These are phyloP conservation scores for Aptenodytes forsteri DNA, from an alignment of 2,113 vertebrate genomes.

Conservation along the genomic window DNA sequence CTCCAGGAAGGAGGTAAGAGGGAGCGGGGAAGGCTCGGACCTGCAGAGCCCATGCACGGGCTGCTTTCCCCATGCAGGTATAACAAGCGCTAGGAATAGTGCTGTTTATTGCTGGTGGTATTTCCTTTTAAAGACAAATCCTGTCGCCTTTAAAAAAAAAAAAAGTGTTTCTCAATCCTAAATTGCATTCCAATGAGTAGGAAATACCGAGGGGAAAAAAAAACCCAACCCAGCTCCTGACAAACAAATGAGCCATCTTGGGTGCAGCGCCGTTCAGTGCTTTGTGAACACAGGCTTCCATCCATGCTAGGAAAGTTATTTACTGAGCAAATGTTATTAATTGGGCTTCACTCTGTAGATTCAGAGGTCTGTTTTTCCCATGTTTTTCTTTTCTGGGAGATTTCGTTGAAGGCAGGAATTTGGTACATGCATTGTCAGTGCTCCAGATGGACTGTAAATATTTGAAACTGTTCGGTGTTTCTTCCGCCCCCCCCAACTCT, in stretches of 20 bases:
- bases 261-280: fast-evolving
- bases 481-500: too few species aligned
- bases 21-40: background rate
- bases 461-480: background rate
- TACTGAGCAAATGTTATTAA: background rate
- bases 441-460: background rate
- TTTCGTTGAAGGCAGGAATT: background rate
- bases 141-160: background rate
- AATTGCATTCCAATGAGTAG: fast-evolving
- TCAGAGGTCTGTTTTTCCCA: background rate
- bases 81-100: background rate
- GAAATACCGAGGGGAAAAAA: background rate
- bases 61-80: background rate
- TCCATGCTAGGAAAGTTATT: background rate
- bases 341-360: background rate
- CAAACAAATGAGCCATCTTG: background rate
- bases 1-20: constrained; percentile 45
- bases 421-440: background rate
- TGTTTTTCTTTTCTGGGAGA: background rate
- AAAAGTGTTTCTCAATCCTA: background rate
- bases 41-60: fast-evolving
- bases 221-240: background rate
- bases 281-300: background rate
- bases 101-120: background rate
- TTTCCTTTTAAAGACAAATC: background rate